phyloP scores from a whole-genome alignment of 1,140 invertebrate genomes.

The Pentalonia nigronervosa region DNA sequence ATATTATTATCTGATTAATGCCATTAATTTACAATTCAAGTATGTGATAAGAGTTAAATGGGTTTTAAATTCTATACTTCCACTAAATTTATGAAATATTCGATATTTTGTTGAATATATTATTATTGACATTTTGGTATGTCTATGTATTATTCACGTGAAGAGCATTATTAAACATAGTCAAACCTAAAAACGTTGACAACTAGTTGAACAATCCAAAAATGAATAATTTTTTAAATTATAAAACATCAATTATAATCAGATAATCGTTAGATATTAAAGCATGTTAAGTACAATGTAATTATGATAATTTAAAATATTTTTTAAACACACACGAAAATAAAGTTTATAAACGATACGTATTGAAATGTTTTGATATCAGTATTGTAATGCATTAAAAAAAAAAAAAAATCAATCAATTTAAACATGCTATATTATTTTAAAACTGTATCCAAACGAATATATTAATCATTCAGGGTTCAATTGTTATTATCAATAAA shows the following conservation, averaged over 20 bases:
- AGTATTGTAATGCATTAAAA: neutral
- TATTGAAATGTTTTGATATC: neutral
- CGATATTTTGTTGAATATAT: neutral
- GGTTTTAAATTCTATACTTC: neutral
- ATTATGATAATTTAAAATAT: neutral
- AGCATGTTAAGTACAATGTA: neutral
- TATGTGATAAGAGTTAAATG: neutral
- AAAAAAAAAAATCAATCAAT: neutral
- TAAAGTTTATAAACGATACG: neutral
- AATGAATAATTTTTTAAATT: neutral
- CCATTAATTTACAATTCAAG: neutral
- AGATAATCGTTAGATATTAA: neutral
- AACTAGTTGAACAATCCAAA: neutral
- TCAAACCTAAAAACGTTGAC: neutral
- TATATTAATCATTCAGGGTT: constrained; percentile 10
- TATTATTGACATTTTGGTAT: neutral
- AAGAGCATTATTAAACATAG: neutral
- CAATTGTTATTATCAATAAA: constrained; percentile 13
- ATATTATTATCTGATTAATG: neutral
- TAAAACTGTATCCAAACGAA: neutral
- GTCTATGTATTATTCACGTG: neutral
- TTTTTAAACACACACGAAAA: neutral
- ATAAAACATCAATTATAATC: neutral
- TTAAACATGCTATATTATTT: neutral
- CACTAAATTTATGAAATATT: neutral